Evolutionary conservation across 2,888 invertebrate genomes (phyloP), one percentile per base, ranked within the genome.

Genomic region (Apoda limacodes): DNA sequence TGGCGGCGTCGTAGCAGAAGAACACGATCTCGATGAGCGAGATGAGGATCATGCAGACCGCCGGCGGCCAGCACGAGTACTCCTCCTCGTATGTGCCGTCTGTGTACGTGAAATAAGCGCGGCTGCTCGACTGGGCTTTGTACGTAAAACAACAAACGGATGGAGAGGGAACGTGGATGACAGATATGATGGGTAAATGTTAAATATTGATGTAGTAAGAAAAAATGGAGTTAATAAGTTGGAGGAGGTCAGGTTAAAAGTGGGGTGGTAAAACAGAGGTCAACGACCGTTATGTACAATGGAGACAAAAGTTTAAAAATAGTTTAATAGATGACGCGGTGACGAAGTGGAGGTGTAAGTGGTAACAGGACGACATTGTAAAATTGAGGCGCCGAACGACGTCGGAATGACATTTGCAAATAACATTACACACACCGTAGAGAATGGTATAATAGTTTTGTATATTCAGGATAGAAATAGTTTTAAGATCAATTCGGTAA

Each of bases 51-150:
- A 98, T 95, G 56, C 95, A 93, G 30, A 98, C 58, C 0, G 93
- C 89, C 1, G 98, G 98, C 9, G 98, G 98, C 62, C 88, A 89
- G 58, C 98, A 96, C 38, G 87, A 89, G 81, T 98, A 98, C 60
- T 95, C 90, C 50, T 93, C 90, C 55, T 95, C 90, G 68, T 96
- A 96, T 4, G 88, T 87, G 3, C 89, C 90, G 76, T 90, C 90
- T 84, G 70, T 48, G 55, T 74, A 78, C 12, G 72, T 74, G 69
- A 78, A 75, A 55, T 55, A 44, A 35, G 60, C 42, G 55, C 58
- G 62, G 64, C 67, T 67, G 55, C 48, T 56, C 55, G 50, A 42
- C 39, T 48, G 61, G 55, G 48, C 61, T 67, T 60, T 44, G 42
- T 32, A 62, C 64, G 55, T 42, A 63, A 67, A 60, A 68, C 60